Evolutionary conservation across 2,888 invertebrate genomes (phyloP).

Genomic region (Bimastos eiseni): DNA sequence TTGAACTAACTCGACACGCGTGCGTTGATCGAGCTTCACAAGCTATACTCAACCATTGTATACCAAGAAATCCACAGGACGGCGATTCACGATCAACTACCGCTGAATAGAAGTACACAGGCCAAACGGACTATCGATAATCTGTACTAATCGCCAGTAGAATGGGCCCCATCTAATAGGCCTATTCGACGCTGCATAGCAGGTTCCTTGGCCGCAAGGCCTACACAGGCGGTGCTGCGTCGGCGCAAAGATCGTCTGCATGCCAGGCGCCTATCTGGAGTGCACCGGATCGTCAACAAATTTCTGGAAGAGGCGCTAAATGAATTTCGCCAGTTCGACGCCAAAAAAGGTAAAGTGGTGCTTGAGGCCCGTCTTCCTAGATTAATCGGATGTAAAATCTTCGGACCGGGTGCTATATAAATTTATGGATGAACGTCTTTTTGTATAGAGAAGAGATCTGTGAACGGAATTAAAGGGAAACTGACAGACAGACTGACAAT

Average conservation of each 20-base stretch:
- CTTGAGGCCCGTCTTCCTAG: neutral
- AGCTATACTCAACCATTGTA: neutral
- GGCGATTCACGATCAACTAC: constrained; percentile 1
- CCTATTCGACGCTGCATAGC: neutral
- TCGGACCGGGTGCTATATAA: neutral
- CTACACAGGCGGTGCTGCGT: neutral
- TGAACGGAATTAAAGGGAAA: neutral
- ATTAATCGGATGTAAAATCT: neutral
- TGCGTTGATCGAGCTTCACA: neutral
- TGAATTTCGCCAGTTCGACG: neutral
- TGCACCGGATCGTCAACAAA: neutral
- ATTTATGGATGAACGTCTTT: neutral
- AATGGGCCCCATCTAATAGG: neutral
- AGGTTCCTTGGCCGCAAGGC: neutral
- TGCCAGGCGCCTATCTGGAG: neutral
- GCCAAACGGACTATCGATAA: neutral
- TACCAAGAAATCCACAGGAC: neutral
- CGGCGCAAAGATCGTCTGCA: neutral
- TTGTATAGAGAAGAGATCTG: neutral
- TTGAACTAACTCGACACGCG: neutral
- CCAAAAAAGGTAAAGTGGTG: neutral
- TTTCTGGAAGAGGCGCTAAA: neutral
- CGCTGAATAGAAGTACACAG: neutral
- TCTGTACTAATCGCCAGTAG: neutral
- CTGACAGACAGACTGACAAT: too few species aligned